phyloP scores from a whole-genome alignment of 2,797 vertebrate species.

The Sciurus carolinensis region DNA sequence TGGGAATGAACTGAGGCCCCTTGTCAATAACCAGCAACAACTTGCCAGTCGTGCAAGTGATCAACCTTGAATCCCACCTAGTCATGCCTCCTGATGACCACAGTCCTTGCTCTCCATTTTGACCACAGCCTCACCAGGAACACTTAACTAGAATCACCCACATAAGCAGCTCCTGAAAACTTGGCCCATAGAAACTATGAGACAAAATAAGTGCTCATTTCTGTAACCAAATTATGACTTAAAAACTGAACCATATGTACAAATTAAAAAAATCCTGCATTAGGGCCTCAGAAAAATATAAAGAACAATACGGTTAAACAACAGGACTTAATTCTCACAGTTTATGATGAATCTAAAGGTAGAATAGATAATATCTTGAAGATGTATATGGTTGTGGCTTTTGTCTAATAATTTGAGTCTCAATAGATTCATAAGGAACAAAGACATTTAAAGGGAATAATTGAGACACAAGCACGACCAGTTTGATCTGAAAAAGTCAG shows the following conservation, averaged over 20 bases:
- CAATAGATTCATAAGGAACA: neutral
- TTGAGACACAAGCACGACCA: neutral
- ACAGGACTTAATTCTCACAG: neutral
- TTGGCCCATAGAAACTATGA: neutral
- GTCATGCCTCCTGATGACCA: neutral
- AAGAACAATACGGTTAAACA: neutral
- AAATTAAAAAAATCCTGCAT: neutral
- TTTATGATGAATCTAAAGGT: neutral
- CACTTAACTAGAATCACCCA: neutral
- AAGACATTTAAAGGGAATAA: slow-evolving; percentile 5
- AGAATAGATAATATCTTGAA: slow-evolving; percentile 6
- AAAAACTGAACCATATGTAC: neutral
- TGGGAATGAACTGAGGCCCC: neutral
- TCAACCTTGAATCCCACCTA: neutral
- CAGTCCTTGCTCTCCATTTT: neutral
- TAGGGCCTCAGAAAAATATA: slow-evolving; percentile 8
- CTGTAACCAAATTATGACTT: slow-evolving; percentile 11
- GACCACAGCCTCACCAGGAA: neutral
- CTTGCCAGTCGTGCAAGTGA: neutral
- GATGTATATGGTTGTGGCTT: neutral
- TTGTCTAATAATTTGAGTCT: neutral
- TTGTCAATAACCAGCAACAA: neutral
- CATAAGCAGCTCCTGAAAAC: neutral
- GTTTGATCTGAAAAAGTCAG: neutral
- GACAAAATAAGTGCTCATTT: neutral